Conservation (phyloP, 2,888 invertebrate genomes). For the Oscheius sp. region DNA sequence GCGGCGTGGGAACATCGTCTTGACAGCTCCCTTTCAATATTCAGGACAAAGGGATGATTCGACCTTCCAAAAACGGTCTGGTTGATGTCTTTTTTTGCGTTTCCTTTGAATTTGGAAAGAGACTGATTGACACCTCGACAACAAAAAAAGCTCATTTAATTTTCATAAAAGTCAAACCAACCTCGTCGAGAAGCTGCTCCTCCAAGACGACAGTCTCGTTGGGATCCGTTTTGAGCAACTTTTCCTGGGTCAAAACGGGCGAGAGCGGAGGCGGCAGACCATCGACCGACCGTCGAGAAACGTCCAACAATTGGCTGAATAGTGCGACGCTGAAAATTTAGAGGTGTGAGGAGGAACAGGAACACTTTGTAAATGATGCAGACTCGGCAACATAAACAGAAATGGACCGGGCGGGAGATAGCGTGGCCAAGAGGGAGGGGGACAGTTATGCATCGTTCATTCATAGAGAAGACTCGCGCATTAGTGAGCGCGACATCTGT, state of each 20-base stretch:
- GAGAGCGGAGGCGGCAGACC: neutral
- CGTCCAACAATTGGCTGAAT: constrained; percentile 14
- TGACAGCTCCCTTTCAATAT: no score
- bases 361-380: constrained; percentile 9
- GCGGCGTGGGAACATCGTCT: neutral
- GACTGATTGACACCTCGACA: no score
- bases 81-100: no score
- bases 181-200: constrained; percentile 34
- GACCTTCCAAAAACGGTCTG: no score
- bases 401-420: neutral
- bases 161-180: constrained; percentile 1
- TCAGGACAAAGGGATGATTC: no score
- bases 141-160: no score
- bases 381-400: constrained; percentile 17
- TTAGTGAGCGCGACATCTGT: constrained; percentile 9
- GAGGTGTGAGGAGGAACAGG: neutral
- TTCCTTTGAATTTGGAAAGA: no score
- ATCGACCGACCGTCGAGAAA: neutral
- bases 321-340: constrained; percentile 27
- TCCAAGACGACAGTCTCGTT: constrained; percentile 22
- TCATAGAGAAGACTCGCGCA: constrained; percentile 3
- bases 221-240: constrained; percentile 14
- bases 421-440: neutral
- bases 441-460: constrained; percentile 21
- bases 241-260: neutral